Conservation (phyloP, 2,797 vertebrate species). For the Hipposideros larvatus region DNA sequence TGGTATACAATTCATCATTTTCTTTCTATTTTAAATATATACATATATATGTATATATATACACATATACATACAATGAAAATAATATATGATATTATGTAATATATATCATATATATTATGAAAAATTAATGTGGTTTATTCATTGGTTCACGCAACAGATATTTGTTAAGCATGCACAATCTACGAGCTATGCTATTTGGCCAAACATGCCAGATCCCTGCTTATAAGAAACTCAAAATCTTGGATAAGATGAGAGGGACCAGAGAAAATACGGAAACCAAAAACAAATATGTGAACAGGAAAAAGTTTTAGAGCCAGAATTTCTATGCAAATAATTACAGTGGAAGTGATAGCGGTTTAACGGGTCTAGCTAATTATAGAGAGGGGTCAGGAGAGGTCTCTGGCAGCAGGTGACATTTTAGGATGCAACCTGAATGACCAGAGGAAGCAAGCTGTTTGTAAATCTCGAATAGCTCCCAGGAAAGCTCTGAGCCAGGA, state of each 20-base stretch:
- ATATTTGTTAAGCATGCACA: background rate
- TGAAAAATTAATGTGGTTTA: background rate
- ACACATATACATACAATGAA: too few species aligned
- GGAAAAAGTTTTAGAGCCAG: background rate
- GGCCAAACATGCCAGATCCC: background rate
- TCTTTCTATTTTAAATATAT: background rate
- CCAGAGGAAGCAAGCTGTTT: background rate
- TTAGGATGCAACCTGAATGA: background rate
- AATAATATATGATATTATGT: too few species aligned
- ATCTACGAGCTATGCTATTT: background rate
- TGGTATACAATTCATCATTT: background rate
- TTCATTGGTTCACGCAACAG: background rate
- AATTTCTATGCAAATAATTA: background rate
- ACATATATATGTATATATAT: background rate
- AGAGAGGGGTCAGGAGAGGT: background rate
- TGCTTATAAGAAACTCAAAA: background rate
- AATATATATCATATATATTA: too few species aligned
- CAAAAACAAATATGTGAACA: background rate
- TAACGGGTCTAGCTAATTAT: background rate
- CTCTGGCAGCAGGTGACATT: background rate
- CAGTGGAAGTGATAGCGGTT: background rate
- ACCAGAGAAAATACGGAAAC: background rate
- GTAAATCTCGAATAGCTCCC: background rate
- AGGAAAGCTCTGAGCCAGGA: background rate
- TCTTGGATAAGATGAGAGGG: background rate